Evolutionary conservation across 2,113 vertebrate genomes (phyloP).

Genomic region (Sceloporus tristichus): DNA sequence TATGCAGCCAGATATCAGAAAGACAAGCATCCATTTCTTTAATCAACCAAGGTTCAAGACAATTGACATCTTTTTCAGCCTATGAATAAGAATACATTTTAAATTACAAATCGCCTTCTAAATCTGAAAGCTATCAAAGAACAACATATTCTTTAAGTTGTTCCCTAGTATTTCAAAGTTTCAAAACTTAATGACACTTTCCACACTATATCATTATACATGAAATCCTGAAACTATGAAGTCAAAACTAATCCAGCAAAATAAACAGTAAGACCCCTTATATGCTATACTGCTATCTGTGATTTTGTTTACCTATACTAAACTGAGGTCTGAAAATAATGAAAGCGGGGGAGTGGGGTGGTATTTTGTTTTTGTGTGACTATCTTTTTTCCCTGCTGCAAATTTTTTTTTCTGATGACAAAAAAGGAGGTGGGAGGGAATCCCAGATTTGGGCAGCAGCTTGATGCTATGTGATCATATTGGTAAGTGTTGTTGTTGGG

Average conservation of each 20-base stretch:
- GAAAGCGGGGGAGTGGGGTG: too few species aligned
- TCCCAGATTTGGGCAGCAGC: too few species aligned
- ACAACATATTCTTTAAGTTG: background rate
- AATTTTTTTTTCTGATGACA: too few species aligned
- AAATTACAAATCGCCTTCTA: background rate
- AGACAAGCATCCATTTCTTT: constrained; percentile 96
- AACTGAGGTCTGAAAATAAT: too few species aligned
- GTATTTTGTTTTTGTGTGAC: too few species aligned
- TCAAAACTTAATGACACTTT: background rate
- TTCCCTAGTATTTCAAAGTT: background rate
- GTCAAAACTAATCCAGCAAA: background rate
- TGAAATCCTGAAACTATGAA: background rate
- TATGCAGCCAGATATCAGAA: constrained; percentile 88
- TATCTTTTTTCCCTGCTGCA: too few species aligned
- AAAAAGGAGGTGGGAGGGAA: too few species aligned
- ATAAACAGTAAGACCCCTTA: too few species aligned
- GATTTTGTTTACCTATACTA: too few species aligned
- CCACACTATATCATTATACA: background rate
- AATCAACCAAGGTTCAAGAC: constrained; percentile 87
- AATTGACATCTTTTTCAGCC: constrained; percentile 83
- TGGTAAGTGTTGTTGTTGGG: too few species aligned
- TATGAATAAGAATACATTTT: constrained; percentile 59
- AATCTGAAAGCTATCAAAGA: background rate
- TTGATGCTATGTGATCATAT: too few species aligned
- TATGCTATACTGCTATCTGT: too few species aligned